These are phyloP conservation scores for Cercopithecus diana DNA, from an alignment of 2,797 vertebrate genomes.

Conservation along the genomic window DNA sequence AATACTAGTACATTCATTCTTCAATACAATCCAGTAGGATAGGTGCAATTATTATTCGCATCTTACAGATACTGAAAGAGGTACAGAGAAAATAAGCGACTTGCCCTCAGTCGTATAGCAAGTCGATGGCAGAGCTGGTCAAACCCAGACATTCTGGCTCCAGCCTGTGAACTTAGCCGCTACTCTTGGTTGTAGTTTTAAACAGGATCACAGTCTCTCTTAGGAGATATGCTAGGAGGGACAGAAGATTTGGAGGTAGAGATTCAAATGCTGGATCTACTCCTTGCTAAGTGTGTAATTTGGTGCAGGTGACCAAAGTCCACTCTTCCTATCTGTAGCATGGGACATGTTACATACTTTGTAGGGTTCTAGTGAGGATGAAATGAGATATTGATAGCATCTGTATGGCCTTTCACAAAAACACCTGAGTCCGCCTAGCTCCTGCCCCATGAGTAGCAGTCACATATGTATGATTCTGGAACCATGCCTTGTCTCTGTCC, in stretches of 20 bases:
- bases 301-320: background rate
- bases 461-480: background rate
- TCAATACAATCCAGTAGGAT: background rate
- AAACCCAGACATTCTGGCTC: background rate
- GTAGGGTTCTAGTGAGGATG: background rate
- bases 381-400: background rate
- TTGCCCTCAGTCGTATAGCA: background rate
- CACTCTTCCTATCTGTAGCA: background rate
- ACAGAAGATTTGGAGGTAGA: background rate
- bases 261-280: background rate
- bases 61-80: background rate
- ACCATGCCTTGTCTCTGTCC: background rate
- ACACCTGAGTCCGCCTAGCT: background rate
- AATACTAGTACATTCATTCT: background rate
- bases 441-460: rapidly evolving
- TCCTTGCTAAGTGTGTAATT: background rate
- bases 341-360: background rate
- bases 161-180: background rate
- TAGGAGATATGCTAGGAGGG: background rate
- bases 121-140: background rate
- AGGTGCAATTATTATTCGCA: background rate
- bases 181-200: background rate
- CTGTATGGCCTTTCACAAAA: background rate
- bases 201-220: background rate
- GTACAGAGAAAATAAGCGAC: background rate